A percentile compares a stretch with the other conserved stretches of the same genome.
These are phyloP conservation scores for Aplocera efformata DNA, from an alignment of 2,888 invertebrate species.

Conservation along the genomic window DNA sequence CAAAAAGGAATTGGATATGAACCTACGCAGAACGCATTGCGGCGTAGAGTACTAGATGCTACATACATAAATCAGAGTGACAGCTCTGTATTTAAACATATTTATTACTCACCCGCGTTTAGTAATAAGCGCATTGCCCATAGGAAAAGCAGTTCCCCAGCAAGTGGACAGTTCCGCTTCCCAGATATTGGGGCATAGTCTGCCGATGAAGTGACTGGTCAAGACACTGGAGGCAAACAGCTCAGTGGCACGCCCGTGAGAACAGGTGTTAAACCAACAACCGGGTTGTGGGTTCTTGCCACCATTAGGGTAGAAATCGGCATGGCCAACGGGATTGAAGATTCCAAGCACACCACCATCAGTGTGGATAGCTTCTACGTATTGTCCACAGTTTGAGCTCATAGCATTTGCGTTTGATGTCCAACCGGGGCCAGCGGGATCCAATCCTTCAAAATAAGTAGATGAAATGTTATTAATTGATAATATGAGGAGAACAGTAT, in stretches of 20 bases:
- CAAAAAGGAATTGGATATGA: too few relatives aligned
- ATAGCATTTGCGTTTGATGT: constrained; percentile 38
- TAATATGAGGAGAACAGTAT: too few relatives aligned
- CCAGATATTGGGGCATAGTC: constrained; percentile 37
- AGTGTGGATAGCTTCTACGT: constrained; percentile 61
- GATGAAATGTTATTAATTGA: background rate
- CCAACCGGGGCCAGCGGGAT: constrained; percentile 61
- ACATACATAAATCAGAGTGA: too few relatives aligned
- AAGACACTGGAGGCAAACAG: constrained; percentile 50
- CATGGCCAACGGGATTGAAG: constrained; percentile 37
- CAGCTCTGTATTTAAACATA: background rate
- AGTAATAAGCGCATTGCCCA: constrained; percentile 45
- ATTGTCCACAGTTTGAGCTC: constrained; percentile 36
- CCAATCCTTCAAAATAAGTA: constrained; percentile 38
- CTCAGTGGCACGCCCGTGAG: constrained; percentile 48
- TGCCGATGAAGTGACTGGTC: constrained; percentile 44
- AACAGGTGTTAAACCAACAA: constrained; percentile 48
- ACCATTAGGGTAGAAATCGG: constrained; percentile 61
- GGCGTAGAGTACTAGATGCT: too few relatives aligned
- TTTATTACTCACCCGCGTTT: constrained; percentile 42
- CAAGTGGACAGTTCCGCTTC: constrained; percentile 40
- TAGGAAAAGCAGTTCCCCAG: constrained; percentile 35
- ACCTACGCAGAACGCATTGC: too few relatives aligned
- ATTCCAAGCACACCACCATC: constrained; percentile 52
- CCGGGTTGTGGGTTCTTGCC: constrained; percentile 56